Evolutionary conservation across 2,113 vertebrate species (phyloP), one percentile per base, ranked within the genome.

Genomic region (Neolamprologus caudopunctatus): DNA sequence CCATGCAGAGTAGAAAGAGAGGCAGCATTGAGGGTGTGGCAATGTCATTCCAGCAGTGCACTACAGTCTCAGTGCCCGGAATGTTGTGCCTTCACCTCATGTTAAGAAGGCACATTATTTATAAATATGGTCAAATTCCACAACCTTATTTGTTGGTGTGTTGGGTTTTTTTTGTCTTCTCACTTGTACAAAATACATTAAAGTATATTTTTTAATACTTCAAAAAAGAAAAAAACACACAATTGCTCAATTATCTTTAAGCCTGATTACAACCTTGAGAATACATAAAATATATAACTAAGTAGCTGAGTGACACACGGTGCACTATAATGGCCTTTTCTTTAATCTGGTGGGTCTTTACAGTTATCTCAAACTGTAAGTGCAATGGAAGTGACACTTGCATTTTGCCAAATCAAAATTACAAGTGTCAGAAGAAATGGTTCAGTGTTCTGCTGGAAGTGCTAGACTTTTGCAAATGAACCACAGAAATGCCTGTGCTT

Each of bases 161-260:
- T 8, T 10, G 58, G 57, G 2, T 0, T 1, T 0, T 10, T 26
- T 71, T 17, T 16, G 24, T 75, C 71, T 19, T 50, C 9, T 75
- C 16, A 75, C 40, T 75, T 75, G 24, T 47, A 47, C 14, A 28
- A 75, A 28, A 75, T 17, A 68, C 12, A 66, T 37, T 66, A 42
- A 45, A 26, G 37, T 42, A 45, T 26, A 73, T 73, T 17, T 17
- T 45, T 47, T 73, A 73, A 73, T 16, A 42, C 37, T 8, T 24
- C 66, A 17, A 68, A 68, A 68, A 21, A 73, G 13, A 45, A 42
- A 45, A 42, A 73, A 16, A 73, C 13, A 26, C 37, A 45, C 42
- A 26, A 45, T 16, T 24, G 12, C 21, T 75, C 37, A 75, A 50
- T 12, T 75, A 75, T 26, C 9, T 17, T 47, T 50, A 75, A 50